Base-by-base conservation (phyloP, 2,113 vertebrate species). In the Phalacrocorax aristotelis region DNA sequence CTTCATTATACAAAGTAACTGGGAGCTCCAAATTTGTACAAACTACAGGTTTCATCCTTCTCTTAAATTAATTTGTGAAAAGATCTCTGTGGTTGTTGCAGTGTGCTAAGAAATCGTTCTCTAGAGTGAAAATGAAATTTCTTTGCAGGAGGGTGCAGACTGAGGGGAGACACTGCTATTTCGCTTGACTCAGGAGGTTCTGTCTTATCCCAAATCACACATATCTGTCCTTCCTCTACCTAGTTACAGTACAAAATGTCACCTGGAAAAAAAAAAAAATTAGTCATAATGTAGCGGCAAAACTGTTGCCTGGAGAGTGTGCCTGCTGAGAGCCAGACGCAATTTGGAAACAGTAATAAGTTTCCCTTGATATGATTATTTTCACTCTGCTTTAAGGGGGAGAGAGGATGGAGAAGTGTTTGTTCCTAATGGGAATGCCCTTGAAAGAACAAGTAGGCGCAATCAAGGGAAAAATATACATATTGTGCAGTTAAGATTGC, bases 301-400 rank as follows among this genome's bases (percentile, higher is more conserved):
- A 97, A 97, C 90, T 95, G 90, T 97, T 97, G 93, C 95, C 95
- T 97, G 46, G 94, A 97, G 95, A 97, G 83, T 95, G 64, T 96
- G 95, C 96, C 95, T 98, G 84, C 97, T 95, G 93, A 97, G 97
- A 97, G 82, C 92, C 96, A 97, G 94, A 97, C 83, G 90, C 94
- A 96, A 96, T 98, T 98, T 98, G 95, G 91, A 97, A 97, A 97
- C 89, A 96, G 95, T 97, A 97, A 95, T 97, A 97, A 95, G 94
- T 98, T 98, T 98, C 95, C 96, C 93, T 97, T 97, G 95, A 97
- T 98, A 94, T 89, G 95, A 94, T 98, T 97, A 95, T 98, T 95
- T 98, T 98, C 95, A 96, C 95, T 96, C 83, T 92, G 58, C 94
- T 98, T 97, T 97, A 97, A 98, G 88, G 88, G 94, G 81, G 86